Conservation (phyloP, 2,113 vertebrate genomes). For the Callipepla californica region DNA sequence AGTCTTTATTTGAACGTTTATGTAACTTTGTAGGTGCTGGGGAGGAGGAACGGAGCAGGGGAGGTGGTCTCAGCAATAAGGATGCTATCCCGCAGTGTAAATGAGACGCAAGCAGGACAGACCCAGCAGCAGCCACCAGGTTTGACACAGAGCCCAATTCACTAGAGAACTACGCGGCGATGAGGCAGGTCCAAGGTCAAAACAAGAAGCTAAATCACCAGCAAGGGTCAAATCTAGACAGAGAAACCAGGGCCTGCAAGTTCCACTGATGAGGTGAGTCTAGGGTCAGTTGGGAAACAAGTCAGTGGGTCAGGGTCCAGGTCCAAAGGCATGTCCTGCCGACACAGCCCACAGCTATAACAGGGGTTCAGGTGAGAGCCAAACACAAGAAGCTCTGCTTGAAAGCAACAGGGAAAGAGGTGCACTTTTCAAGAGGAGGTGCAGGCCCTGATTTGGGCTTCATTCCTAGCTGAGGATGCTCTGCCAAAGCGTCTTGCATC, state of each 20-base stretch:
- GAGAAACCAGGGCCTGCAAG: background rate
- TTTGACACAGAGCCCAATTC: background rate
- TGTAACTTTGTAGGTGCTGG: too few relatives aligned
- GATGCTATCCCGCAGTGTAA: background rate
- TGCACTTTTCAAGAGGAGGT: too few relatives aligned
- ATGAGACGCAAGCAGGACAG: background rate
- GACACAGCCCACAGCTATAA: background rate
- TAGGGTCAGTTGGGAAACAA: background rate
- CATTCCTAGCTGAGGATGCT: background rate
- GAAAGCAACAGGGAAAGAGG: background rate
- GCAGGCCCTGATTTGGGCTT: background rate
- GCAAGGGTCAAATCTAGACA: background rate
- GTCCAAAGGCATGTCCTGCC: background rate
- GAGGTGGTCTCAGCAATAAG: background rate
- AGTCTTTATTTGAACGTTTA: background rate
- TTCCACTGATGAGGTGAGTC: background rate
- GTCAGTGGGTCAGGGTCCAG: background rate
- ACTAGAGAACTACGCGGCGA: background rate
- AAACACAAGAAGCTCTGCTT: background rate
- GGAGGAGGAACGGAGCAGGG: background rate
- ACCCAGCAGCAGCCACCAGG: background rate
- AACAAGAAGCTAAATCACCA: background rate
- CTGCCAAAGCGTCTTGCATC: background rate
- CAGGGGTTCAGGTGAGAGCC: background rate
- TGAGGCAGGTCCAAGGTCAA: background rate